A percentile compares a stretch with the other conserved stretches of the same genome.
Conservation (phyloP, 2,113 vertebrate genomes). For the Pampusana beccarii region DNA sequence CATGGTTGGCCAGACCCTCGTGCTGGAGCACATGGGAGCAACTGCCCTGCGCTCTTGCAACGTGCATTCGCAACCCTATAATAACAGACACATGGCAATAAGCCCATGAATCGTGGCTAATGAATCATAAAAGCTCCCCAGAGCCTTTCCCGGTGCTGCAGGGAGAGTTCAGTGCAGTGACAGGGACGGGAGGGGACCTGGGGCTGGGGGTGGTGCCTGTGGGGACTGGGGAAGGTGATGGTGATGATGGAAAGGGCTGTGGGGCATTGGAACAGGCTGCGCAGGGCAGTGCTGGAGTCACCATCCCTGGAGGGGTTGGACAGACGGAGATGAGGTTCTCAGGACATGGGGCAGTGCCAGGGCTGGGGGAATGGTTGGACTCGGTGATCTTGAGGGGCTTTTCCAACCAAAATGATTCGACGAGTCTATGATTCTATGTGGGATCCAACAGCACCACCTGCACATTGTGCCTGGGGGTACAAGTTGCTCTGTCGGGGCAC, state of each 20-base stretch:
- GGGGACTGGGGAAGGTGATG: neutral
- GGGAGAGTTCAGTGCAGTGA: neutral
- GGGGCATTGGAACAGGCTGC: too few species aligned
- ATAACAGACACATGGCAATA: neutral
- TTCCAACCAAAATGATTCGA: too few species aligned
- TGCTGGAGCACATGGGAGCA: accelerated
- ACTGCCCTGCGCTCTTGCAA: neutral
- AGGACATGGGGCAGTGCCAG: too few species aligned
- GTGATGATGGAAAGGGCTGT: too few species aligned
- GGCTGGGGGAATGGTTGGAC: too few species aligned
- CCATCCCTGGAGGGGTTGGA: too few species aligned
- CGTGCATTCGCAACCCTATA: accelerated
- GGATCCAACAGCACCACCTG: neutral
- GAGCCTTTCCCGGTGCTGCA: neutral
- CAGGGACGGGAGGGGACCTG: neutral
- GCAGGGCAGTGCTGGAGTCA: too few species aligned
- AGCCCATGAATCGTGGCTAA: neutral
- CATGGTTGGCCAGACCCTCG: neutral
- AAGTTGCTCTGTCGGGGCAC: neutral
- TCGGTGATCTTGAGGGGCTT: too few species aligned
- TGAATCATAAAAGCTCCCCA: neutral
- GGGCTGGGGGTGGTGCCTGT: accelerated
- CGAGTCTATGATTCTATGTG: neutral
- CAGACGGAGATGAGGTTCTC: too few species aligned
- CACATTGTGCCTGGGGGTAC: accelerated